Percentiles rank a stretch among this genome's conserved stretches.
Evolutionary conservation across 2,888 invertebrate genomes (phyloP).

Genomic region (Autographa gamma): DNA sequence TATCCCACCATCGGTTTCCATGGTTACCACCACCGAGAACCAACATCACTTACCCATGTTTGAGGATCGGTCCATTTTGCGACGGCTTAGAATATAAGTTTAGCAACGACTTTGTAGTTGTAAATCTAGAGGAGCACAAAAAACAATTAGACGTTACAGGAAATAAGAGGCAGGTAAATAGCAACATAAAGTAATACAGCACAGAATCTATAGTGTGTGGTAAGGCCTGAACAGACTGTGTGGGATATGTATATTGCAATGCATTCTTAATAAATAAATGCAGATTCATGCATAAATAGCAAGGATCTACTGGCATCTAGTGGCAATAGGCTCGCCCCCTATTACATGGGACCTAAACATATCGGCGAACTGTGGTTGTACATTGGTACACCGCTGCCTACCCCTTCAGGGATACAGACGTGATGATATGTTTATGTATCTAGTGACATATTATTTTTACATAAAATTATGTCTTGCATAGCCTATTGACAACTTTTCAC

Average conservation of each 20-base stretch:
- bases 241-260: background rate
- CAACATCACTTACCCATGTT: conserved; percentile 90
- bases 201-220: background rate
- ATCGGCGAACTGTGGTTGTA: too few relatives aligned
- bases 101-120: conserved; percentile 92
- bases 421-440: too few relatives aligned
- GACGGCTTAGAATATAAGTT: conserved; percentile 91
- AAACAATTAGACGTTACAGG: conserved; percentile 69
- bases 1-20: conserved; percentile 45
- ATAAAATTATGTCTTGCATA: too few relatives aligned
- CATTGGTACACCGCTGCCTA: too few relatives aligned
- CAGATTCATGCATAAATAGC: too few relatives aligned
- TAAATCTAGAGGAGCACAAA: conserved; percentile 89
- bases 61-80: conserved; percentile 90
- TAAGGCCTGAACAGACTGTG: background rate
- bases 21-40: conserved; percentile 46
- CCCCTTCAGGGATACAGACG: too few relatives aligned
- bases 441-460: too few relatives aligned
- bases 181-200: conserved; percentile 11
- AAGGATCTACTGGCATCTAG: too few relatives aligned
- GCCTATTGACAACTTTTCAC: too few relatives aligned
- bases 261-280: too few relatives aligned
- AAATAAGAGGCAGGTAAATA: conserved; percentile 44
- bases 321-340: too few relatives aligned
- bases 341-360: too few relatives aligned